A percentile compares a stretch with the other conserved stretches of the same genome.
Evolutionary conservation across 2,888 invertebrate genomes (phyloP).

Genomic region (Acholoe squamosa): DNA sequence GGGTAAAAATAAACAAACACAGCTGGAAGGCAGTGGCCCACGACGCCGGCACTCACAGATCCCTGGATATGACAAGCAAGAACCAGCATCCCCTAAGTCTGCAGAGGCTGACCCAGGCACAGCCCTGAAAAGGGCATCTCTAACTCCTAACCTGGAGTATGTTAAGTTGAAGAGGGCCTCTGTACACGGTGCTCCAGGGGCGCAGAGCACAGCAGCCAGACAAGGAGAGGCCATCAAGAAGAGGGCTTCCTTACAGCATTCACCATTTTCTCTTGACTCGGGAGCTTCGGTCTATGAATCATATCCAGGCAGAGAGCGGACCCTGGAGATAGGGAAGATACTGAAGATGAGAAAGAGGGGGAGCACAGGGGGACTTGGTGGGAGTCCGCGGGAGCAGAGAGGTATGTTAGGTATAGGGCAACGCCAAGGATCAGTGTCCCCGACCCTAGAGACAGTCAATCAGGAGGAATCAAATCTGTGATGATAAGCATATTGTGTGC

Average conservation of each 20-base stretch:
- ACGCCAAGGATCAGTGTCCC: too few relatives aligned
- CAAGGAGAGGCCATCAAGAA: background rate
- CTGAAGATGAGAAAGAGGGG: background rate
- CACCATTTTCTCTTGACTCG: background rate
- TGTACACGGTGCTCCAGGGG: background rate
- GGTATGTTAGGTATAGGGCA: background rate
- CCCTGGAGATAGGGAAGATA: constrained; percentile 16
- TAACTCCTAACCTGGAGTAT: constrained; percentile 49
- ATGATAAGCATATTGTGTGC: too few relatives aligned
- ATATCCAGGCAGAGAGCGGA: background rate
- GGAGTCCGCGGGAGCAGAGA: background rate
- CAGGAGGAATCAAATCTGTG: too few relatives aligned
- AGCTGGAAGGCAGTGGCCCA: background rate
- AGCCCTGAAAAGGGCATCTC: constrained; percentile 1
- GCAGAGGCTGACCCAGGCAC: background rate
- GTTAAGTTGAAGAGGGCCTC: background rate
- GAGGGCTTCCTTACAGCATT: background rate
- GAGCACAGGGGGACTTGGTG: background rate
- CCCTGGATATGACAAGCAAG: background rate
- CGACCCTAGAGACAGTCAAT: too few relatives aligned
- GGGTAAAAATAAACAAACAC: background rate
- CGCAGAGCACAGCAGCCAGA: too few relatives aligned
- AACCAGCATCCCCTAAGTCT: background rate
- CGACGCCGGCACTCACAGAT: constrained; percentile 11
- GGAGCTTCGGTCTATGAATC: background rate